A percentile compares a stretch with the other conserved stretches of the same genome.
These are phyloP conservation scores for Vesta saturnalis DNA, from an alignment of 2,888 invertebrate species.

Conservation along the genomic window DNA sequence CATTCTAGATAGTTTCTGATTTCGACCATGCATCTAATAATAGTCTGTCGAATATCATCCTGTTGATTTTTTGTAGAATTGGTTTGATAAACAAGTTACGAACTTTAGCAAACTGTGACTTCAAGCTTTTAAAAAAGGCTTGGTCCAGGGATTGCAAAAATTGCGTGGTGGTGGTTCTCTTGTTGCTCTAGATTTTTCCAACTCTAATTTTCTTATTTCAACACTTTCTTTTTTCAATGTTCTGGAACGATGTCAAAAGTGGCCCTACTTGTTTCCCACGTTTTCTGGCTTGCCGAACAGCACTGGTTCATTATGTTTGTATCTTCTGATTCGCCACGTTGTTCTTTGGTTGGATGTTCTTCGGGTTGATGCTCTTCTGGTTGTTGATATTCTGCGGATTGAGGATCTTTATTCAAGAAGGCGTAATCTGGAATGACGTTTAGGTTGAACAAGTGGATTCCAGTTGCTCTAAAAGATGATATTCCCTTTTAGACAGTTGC, in stretches of 20 bases:
- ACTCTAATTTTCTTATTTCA: not conserved
- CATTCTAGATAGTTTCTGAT: not conserved
- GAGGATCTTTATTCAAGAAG: not conserved
- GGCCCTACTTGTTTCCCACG: not conserved
- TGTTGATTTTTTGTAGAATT: not conserved
- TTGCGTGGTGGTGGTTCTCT: not conserved
- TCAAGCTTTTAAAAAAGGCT: not conserved
- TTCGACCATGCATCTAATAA: too few relatives aligned
- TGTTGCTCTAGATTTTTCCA: not conserved
- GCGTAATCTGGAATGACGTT: not conserved
- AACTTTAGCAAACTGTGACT: too few relatives aligned
- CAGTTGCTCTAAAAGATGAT: not conserved
- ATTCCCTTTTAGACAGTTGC: not conserved
- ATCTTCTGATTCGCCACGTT: not conserved
- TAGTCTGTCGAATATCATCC: not conserved
- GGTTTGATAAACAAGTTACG: not conserved
- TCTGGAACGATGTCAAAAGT: not conserved
- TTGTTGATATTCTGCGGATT: too few relatives aligned
- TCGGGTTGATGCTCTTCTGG: too few relatives aligned
- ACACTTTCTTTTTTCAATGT: not conserved
- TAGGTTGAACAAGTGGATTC: not conserved
- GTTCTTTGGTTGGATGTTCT: not conserved
- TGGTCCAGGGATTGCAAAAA: constrained; percentile 1
- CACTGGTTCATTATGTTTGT: not conserved
- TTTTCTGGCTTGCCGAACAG: not conserved